phyloP scores from a whole-genome alignment of 2,113 vertebrate species.

The Chaenocephalus aceratus region DNA sequence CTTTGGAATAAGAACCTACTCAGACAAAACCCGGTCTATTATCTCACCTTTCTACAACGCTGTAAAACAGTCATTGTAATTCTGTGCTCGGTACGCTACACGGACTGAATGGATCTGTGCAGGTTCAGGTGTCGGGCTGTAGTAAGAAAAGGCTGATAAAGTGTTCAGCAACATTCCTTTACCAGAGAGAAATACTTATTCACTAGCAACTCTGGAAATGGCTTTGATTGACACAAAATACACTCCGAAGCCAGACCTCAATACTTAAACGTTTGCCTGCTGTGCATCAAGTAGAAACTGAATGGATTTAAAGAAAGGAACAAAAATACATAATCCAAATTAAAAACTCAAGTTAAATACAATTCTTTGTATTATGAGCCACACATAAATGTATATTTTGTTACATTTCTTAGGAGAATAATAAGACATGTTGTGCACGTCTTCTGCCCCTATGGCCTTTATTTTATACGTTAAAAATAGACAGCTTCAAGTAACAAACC shows the following conservation, averaged over 20 bases:
- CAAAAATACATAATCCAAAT: constrained; percentile 12
- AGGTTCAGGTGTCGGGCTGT: background rate
- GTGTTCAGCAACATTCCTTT: constrained; percentile 48
- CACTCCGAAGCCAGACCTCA: background rate
- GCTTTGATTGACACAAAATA: constrained; percentile 29
- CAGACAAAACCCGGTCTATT: constrained; percentile 1
- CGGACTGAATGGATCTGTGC: constrained; percentile 9
- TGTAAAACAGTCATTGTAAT: constrained; percentile 12
- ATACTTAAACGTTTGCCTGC: background rate
- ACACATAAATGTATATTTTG: too few species aligned
- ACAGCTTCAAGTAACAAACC: constrained; percentile 1
- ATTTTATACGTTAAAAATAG: constrained; percentile 3
- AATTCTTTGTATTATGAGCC: background rate
- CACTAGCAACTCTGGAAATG: constrained; percentile 11
- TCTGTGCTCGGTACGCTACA: background rate
- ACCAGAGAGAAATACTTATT: constrained; percentile 25
- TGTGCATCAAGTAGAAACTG: background rate
- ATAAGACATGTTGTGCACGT: background rate
- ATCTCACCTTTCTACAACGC: constrained; percentile 10
- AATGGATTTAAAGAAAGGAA: constrained; percentile 14
- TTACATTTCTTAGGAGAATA: too few species aligned
- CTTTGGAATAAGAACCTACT: constrained; percentile 50
- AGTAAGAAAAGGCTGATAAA: constrained; percentile 51
- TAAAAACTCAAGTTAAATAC: background rate
- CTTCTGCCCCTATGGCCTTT: background rate